Evolutionary conservation across 92 coral and sea anemone species (phyloP).

Genomic region (Actinostola sp.): DNA sequence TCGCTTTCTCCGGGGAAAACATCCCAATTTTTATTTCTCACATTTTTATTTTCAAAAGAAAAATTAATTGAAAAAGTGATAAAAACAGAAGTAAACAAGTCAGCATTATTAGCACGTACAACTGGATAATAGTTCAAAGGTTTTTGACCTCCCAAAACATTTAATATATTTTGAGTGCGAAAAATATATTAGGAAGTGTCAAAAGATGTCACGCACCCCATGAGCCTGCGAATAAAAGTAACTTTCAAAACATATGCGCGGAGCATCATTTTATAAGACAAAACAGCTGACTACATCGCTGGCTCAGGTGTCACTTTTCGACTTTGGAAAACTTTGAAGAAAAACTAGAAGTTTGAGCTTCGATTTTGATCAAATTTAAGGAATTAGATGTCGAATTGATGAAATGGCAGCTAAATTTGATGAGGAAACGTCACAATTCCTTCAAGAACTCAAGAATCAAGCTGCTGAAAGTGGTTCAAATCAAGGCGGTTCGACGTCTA

Average conservation of each 20-base stretch:
- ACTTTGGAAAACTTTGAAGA: background rate
- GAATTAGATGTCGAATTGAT: background rate
- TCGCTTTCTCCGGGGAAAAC: too few species aligned
- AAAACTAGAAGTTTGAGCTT: background rate
- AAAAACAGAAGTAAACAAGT: too few species aligned
- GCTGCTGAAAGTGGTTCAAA: conserved; percentile 27
- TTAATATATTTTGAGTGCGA: background rate
- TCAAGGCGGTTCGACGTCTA: conserved; percentile 4
- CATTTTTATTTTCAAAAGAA: too few species aligned
- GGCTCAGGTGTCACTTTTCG: conserved; percentile 11
- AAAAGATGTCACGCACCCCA: background rate
- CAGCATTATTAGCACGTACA: background rate
- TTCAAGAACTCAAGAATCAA: conserved; percentile 62
- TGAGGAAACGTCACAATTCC: conserved; percentile 33
- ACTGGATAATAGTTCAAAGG: background rate
- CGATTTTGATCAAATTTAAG: background rate
- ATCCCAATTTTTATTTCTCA: too few species aligned
- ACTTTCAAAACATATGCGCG: conserved; percentile 9
- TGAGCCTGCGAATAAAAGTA: conserved; percentile 1
- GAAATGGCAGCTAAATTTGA: conserved; percentile 22
- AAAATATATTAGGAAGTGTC: background rate
- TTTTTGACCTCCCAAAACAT: background rate
- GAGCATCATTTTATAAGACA: conserved; percentile 1
- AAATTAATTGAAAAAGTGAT: too few species aligned
- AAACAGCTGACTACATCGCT: conserved; percentile 23